A percentile compares a stretch with the other conserved stretches of the same genome.
Conservation (phyloP, 1,140 invertebrate species). For the Heliconius melpomene region DNA sequence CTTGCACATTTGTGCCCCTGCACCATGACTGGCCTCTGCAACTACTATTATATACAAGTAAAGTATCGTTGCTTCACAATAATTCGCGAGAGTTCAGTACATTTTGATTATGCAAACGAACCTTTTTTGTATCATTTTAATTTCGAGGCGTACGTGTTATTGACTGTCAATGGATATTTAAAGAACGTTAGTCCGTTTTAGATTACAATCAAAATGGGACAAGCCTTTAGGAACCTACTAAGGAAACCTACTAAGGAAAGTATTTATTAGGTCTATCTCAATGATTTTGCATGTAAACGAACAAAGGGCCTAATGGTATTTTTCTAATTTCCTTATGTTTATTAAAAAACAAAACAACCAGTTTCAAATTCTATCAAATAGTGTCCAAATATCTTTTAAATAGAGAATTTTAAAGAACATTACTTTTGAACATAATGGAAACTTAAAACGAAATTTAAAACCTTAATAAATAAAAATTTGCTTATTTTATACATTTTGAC, state of each 20-base stretch:
- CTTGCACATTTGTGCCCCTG: too few species aligned
- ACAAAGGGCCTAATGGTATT: background rate
- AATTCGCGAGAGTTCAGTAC: conserved; percentile 53
- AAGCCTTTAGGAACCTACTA: background rate
- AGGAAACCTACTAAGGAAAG: background rate
- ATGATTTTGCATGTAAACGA: background rate
- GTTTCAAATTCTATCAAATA: too few species aligned
- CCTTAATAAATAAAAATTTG: too few species aligned
- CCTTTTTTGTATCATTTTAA: conserved; percentile 52
- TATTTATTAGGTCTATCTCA: background rate
- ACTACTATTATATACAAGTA: background rate
- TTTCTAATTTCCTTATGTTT: background rate
- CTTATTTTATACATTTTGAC: too few species aligned
- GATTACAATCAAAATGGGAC: background rate
- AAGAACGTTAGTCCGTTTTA: background rate
- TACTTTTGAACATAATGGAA: too few species aligned
- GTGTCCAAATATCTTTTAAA: too few species aligned
- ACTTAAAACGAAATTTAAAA: too few species aligned
- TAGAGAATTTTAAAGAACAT: too few species aligned
- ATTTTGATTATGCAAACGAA: conserved; percentile 65
- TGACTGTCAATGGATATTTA: conserved; percentile 36
- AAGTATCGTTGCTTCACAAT: background rate
- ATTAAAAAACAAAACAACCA: background rate
- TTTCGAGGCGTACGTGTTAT: conserved; percentile 57
- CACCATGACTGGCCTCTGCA: background rate